Percentiles rank a stretch among this genome's conserved stretches.
Evolutionary conservation across 2,113 vertebrate genomes (phyloP).

Genomic region (Vidua macroura): DNA sequence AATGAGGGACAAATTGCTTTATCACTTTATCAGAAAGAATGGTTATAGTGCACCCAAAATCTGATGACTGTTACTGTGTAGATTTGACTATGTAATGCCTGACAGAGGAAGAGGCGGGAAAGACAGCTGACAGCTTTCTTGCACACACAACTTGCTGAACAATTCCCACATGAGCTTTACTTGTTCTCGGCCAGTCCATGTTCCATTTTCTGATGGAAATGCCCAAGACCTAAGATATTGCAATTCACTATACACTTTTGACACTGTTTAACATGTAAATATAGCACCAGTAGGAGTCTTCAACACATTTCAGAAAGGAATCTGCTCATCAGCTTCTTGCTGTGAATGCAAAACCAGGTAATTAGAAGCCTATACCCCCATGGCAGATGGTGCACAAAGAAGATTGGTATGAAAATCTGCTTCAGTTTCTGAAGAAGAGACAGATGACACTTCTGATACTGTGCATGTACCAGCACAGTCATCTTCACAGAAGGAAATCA

Average conservation of each 20-base stretch:
- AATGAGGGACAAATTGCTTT: not conserved
- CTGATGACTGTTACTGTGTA: not conserved
- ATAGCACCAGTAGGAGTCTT: not conserved
- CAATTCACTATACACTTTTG: not conserved
- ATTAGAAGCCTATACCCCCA: not conserved
- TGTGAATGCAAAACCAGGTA: not conserved
- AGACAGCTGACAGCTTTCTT: not conserved
- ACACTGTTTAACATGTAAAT: not conserved
- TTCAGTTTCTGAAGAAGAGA: not conserved
- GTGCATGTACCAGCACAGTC: not conserved
- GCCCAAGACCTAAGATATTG: not conserved
- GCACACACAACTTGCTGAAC: not conserved
- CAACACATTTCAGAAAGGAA: not conserved
- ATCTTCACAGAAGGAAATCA: not conserved
- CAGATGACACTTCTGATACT: not conserved
- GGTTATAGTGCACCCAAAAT: not conserved
- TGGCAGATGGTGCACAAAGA: not conserved
- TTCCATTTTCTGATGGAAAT: not conserved
- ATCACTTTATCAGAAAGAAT: not conserved
- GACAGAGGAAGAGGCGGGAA: not conserved
- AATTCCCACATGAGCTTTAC: not conserved
- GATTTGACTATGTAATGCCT: not conserved
- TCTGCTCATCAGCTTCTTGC: not conserved
- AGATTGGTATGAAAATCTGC: not conserved
- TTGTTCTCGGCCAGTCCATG: not conserved